Evolutionary conservation across 2,797 vertebrate species (phyloP), one percentile per base, ranked within the genome.

Genomic region (Notolepis coatsorum): DNA sequence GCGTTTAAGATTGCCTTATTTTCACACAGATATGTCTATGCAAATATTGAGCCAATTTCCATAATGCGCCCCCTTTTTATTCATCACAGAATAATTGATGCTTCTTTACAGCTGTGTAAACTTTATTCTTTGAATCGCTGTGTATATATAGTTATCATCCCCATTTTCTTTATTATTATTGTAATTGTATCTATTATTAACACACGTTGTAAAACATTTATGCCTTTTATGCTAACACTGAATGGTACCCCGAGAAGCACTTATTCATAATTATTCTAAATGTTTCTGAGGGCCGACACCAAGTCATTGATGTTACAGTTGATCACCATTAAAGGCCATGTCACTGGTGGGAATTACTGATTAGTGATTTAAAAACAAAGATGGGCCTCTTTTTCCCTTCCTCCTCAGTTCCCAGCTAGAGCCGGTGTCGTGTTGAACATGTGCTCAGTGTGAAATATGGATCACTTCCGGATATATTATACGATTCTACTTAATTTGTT

Each of bases 31-130:
- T 86, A 79, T 82, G 84, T 89, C 87, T 84, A 85, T 91, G 87
- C 91, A 90, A 92, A 91, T 92, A 90, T 87, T 87, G 73, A 87
- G 77, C 78, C 61, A 33, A 91, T 92, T 91, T 91, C 84, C 88
- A 92, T 91, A 92, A 91, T 90, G 64, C 91, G 73, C 76, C 73
- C 79, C 73, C 79, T 80, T 84, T 86, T 90, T 85, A 80, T 89
- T 87, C 82, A 73, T 75, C 77, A 55, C 37, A 68, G 78, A 86
- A 80, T 92, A 90, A 91, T 89, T 88, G 74, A 90, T 88, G 85
- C 77, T 67, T 83, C 70, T 91, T 91, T 88, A 89, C 78, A 71
- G 70, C 86, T 85, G 79, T 84, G 80, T 88, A 86, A 89, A 89
- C 83, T 84, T 89, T 87, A 75, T 66, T 81, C 81, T 89, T 83